phyloP scores from a whole-genome alignment of 2,888 invertebrate genomes.

The Callosobruchus maculatus region DNA sequence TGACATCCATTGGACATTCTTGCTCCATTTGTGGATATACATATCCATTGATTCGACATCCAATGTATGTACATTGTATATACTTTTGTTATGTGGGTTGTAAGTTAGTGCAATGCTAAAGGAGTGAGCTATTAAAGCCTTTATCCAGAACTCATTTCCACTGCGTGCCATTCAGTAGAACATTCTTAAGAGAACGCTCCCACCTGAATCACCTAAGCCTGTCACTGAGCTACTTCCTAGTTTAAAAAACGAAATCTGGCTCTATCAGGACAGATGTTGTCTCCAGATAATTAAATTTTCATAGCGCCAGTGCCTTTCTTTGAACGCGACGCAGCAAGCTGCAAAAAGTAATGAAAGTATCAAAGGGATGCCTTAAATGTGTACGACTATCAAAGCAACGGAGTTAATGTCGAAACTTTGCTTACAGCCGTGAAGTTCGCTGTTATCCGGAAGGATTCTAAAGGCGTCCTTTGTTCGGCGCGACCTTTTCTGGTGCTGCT shows the following conservation, averaged over 20 bases:
- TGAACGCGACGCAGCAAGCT: not conserved
- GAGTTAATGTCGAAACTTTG: not conserved
- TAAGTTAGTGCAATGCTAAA: too few species aligned
- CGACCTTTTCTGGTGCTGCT: not conserved
- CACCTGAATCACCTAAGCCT: not conserved
- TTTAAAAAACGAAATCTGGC: not conserved
- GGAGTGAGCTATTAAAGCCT: too few species aligned
- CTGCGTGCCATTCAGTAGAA: too few species aligned
- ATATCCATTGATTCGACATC: too few species aligned
- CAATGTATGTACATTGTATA: too few species aligned
- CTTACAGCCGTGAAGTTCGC: not conserved
- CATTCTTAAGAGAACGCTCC: not conserved
- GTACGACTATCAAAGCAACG: not conserved
- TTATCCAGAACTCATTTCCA: too few species aligned
- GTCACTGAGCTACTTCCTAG: not conserved
- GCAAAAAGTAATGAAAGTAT: not conserved
- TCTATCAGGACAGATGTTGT: not conserved
- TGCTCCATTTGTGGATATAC: too few species aligned
- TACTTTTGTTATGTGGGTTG: too few species aligned
- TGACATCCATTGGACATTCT: too few species aligned
- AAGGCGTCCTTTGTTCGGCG: not conserved
- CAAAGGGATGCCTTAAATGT: not conserved
- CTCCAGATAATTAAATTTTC: not conserved
- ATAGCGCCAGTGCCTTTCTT: not conserved
- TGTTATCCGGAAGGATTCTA: not conserved